phyloP scores from a whole-genome alignment of 1,140 invertebrate species.

The Pinna nobilis region DNA sequence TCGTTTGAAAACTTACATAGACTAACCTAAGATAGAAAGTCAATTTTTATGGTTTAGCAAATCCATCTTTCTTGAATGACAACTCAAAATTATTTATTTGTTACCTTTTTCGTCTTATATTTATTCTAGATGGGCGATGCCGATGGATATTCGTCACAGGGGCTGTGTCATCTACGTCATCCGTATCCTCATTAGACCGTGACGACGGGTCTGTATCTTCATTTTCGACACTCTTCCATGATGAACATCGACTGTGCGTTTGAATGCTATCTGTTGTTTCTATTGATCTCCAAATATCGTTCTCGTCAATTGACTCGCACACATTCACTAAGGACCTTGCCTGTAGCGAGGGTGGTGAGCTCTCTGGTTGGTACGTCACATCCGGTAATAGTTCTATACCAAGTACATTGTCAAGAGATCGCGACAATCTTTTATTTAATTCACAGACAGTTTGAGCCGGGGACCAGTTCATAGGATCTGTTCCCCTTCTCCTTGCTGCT shows the following conservation, averaged over 20 bases:
- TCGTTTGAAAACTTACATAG: too few species aligned
- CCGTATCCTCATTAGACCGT: not conserved
- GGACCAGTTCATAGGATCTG: too few species aligned
- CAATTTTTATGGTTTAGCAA: too few species aligned
- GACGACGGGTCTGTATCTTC: not conserved
- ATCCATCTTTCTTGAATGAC: too few species aligned
- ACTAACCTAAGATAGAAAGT: too few species aligned
- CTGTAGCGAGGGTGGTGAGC: not conserved
- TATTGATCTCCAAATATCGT: not conserved
- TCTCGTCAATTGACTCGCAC: not conserved
- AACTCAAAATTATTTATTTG: too few species aligned
- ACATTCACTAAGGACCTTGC: slow-evolving; percentile 1
- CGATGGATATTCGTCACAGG: not conserved
- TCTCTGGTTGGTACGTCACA: too few species aligned
- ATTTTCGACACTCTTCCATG: not conserved
- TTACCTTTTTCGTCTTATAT: slow-evolving; percentile 13
- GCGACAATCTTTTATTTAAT: not conserved
- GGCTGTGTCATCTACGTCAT: slow-evolving; percentile 6
- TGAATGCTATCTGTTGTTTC: too few species aligned
- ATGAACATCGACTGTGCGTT: slow-evolving; percentile 9
- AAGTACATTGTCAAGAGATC: slow-evolving; percentile 4
- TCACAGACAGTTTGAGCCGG: slow-evolving; percentile 6
- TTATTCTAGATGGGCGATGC: not conserved
- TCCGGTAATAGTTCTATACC: not conserved
- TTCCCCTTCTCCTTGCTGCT: too few species aligned